Evolutionary conservation across 2,888 invertebrate genomes (phyloP), one percentile per base, ranked within the genome.

Genomic region (Geotrupes spiniger): DNA sequence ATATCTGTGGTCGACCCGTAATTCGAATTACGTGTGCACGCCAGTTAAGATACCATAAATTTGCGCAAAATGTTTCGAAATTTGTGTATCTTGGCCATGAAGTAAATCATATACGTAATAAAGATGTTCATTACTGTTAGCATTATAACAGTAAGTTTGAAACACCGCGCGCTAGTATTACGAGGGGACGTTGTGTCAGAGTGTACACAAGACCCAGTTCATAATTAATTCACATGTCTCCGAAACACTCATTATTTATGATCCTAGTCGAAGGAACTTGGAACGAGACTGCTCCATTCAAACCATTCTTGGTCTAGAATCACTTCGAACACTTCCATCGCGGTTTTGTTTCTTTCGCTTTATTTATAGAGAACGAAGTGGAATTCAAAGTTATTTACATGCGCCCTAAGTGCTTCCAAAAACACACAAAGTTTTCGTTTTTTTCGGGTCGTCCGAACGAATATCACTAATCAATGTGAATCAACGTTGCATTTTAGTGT

Each of bases 161-260:
- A 38, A 42, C 48, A 48, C 21, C 25, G 29, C 21, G 15, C 21
- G 26, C 17, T 21, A 42, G 31, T 31, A 27, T 14, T 43, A 36
- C 15, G 26, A 36, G 12, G 25, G 46, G 25, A 21, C 14, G 16
- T 14, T 16, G 16, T 27, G 31, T 21, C 17, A 28, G 14, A 42
- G 28, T 42, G 29, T 48, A 48, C 42, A 42, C 25, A 29, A 48
- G 21, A 37, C 42, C 31, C 28, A 14, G 38, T 25, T 48, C 42
- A 42, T 48, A 48, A 48, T 48, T 38, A 52, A 52, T 49, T 52
- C 49, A 49, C 43, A 41, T 48, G 49, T 49, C 49, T 40, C 49
- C 52, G 46, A 49, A 42, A 46, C 45, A 31, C 42, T 52, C 52
- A 52, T 52, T 52, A 52, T 52, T 52, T 52, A 52, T 46, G 49